Conservation (phyloP, 1,140 invertebrate species). For the Drosophila lacteicornis region DNA sequence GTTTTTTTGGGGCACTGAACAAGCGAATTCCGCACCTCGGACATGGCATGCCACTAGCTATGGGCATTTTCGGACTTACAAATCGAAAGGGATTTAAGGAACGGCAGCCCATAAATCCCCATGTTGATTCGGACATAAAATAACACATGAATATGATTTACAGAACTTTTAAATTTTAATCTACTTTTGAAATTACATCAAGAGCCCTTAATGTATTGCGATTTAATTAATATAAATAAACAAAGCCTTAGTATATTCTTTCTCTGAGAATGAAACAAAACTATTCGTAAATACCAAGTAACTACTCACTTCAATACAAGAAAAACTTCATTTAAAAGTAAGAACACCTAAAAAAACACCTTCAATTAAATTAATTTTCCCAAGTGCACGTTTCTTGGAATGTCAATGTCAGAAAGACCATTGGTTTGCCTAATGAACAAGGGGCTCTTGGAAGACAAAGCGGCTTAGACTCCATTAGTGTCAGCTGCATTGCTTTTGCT, state of each 20-base stretch:
- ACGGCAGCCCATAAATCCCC: conserved; percentile 28
- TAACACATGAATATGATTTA: conserved; percentile 11
- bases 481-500: conserved; percentile 23
- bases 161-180: background rate
- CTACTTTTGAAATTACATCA: background rate
- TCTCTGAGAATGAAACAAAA: too few relatives aligned
- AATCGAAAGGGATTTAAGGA: conserved; percentile 34
- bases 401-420: conserved; percentile 30
- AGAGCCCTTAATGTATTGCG: background rate
- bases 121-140: background rate
- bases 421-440: conserved; percentile 18
- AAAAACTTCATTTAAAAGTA: background rate
- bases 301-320: background rate
- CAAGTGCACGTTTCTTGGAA: background rate
- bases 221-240: background rate
- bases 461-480: conserved; percentile 34
- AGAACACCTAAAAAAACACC: background rate
- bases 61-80: conserved; percentile 7
- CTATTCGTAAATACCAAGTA: background rate
- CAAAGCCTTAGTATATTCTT: background rate
- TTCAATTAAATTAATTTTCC: background rate
- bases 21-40: conserved; percentile 39
- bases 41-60: background rate
- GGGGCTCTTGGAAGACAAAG: conserved; percentile 26
- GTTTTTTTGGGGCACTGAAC: conserved; percentile 39